Conservation (phyloP, 2,797 vertebrate species). For the Micrastur ruficollis region DNA sequence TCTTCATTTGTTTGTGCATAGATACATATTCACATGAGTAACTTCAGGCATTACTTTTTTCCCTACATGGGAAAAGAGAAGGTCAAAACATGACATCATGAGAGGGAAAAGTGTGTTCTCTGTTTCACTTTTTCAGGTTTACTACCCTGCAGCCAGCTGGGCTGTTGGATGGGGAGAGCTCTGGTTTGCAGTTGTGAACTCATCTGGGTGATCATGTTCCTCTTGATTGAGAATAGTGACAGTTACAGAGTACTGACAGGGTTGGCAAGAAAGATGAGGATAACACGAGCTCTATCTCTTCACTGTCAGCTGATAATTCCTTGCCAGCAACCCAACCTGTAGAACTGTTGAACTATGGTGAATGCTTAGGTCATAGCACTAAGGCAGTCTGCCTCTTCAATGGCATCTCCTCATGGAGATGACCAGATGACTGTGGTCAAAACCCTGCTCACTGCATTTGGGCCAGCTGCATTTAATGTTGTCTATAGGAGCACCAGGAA, state of each 20-base stretch:
- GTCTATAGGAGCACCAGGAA: not conserved
- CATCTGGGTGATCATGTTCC: rapidly evolving
- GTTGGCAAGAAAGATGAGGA: not conserved
- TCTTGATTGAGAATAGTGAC: not conserved
- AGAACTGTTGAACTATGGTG: not conserved
- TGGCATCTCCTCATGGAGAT: rapidly evolving
- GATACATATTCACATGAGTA: not conserved
- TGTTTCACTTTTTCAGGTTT: not conserved
- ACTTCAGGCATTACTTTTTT: not conserved
- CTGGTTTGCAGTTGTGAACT: not conserved
- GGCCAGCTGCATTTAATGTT: not conserved
- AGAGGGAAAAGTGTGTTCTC: not conserved
- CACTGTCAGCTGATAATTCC: not conserved
- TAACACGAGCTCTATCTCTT: not conserved
- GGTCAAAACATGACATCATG: not conserved
- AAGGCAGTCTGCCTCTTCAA: not conserved
- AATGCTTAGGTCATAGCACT: not conserved
- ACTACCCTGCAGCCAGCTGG: not conserved
- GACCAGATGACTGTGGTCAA: not conserved
- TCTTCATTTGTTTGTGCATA: not conserved
- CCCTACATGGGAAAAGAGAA: not conserved
- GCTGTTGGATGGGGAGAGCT: not conserved
- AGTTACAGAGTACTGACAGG: not conserved
- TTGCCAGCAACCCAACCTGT: not conserved
- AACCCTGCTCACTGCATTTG: not conserved